A percentile compares a stretch with the other conserved stretches of the same genome.
phyloP scores from a whole-genome alignment of 2,113 vertebrate genomes.

The Oceanodroma tethys region DNA sequence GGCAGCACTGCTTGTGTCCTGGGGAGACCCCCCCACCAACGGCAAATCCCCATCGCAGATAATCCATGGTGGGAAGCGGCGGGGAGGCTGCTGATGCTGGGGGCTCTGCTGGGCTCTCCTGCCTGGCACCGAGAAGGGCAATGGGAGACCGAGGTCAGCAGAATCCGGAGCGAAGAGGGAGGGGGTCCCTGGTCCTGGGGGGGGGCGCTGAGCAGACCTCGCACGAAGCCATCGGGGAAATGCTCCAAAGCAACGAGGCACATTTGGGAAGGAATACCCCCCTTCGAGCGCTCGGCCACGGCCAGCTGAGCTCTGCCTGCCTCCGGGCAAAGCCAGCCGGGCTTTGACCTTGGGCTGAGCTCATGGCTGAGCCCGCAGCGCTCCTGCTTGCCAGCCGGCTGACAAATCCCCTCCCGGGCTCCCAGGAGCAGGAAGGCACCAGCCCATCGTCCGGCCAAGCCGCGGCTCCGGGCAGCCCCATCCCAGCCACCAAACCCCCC shows the following conservation, averaged over 20 bases:
- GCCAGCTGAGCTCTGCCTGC: background rate
- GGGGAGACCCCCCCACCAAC: background rate
- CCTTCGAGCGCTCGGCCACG: fast-evolving
- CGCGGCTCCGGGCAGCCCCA: background rate
- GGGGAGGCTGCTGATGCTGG: background rate
- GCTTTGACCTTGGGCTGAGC: constrained; percentile 1
- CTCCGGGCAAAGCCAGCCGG: background rate
- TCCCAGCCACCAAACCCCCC: fast-evolving
- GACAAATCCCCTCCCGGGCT: background rate
- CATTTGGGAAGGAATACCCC: background rate
- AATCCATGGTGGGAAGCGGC: background rate
- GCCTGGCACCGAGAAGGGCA: background rate
- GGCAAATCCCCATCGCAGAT: background rate
- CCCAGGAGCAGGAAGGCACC: background rate
- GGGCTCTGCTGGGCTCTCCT: background rate
- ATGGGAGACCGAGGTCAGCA: fast-evolving
- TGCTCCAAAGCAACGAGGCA: background rate
- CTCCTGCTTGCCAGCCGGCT: background rate
- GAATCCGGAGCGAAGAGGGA: background rate
- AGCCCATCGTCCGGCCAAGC: background rate
- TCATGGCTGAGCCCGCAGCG: background rate
- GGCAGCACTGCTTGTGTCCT: fast-evolving
- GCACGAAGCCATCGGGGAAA: background rate
- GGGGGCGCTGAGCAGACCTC: background rate
- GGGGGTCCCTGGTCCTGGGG: background rate